Evolutionary conservation across 2,113 vertebrate species (phyloP), one percentile per base, ranked within the genome.

Genomic region (Pionites leucogaster): DNA sequence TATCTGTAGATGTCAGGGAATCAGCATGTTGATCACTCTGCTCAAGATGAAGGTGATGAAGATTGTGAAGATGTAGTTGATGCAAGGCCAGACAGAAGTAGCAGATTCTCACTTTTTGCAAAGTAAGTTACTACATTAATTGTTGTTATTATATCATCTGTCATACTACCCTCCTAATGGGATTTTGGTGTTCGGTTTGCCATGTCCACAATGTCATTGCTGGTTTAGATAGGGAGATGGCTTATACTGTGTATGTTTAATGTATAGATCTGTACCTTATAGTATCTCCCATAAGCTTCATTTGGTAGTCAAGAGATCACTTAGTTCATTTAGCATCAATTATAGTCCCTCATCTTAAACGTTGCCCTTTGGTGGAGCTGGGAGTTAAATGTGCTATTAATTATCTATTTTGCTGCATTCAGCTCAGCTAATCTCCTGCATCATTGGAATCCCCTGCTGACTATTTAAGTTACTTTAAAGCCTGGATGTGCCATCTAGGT

Each of bases 81-180:
- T 88, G 98, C 99, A 68, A 99, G 92, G 86, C 99, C 99, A 44
- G 98, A 99, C 77, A 98, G 99, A 95, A 98, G 88, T 39, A 97
- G 97, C 25, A 98, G 98, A 81, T 97, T 98, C n/a, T 88, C 97
- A 7, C 59, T 99, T 11, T 98, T 99, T 95, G 52, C 49, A 29
- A 84, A 53, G 99, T 98, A 93, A 97, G 86, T 91, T 86, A 10
- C n/a, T 74, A 17, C 18, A 49, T 75, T 14, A 64, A 17, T 31
- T 63, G 33, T 31, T 31, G 4, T 55, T 75, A 10, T 72, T 88
- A 2, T 68, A 31, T 80, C 17, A 50, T 12, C 33, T 95, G 29
- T 64, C 6, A 6, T 60, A 24, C 6, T n/a, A 8, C 29, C 17
- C 11, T 82, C 88, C 37, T 31, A 39, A 52, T 39, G 29, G 29